These are phyloP conservation scores for Tenthredo mesomela DNA, from an alignment of 2,888 invertebrate species.

Conservation along the genomic window DNA sequence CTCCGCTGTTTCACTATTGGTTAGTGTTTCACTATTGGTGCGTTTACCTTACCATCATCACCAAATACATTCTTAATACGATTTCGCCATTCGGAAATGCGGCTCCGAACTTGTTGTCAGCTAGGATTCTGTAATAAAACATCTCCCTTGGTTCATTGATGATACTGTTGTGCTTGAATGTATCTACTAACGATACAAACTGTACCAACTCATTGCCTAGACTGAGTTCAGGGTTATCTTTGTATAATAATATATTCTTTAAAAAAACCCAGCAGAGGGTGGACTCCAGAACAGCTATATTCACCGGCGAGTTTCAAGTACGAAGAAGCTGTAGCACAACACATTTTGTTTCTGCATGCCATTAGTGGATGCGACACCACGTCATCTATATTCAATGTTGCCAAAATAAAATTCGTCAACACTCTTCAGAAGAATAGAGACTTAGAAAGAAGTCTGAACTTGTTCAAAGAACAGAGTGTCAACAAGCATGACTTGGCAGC, in stretches of 20 bases:
- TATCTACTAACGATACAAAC: not conserved
- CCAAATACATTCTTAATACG: not conserved
- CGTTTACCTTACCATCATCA: too few species aligned
- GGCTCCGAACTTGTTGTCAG: not conserved
- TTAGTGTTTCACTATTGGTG: too few species aligned
- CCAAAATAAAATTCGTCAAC: constrained; percentile 57
- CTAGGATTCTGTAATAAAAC: constrained; percentile 41
- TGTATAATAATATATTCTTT: too few species aligned
- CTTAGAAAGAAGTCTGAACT: constrained; percentile 20
- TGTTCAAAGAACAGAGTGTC: constrained; percentile 52
- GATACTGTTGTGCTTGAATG: not conserved
- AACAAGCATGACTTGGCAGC: constrained; percentile 48
- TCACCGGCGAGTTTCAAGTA: constrained; percentile 48
- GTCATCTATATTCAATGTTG: constrained; percentile 59
- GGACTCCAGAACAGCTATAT: too few species aligned
- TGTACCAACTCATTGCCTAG: too few species aligned
- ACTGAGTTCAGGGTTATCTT: too few species aligned
- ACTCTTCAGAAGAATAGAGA: constrained; percentile 53
- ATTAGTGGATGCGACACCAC: constrained; percentile 57
- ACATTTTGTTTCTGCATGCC: constrained; percentile 61
- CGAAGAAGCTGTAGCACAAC: constrained; percentile 14
- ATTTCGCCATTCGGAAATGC: constrained; percentile 51
- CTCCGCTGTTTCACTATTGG: too few species aligned
- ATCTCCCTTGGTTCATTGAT: not conserved
- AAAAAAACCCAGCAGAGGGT: too few species aligned